These are phyloP conservation scores for Thinocorus orbignyianus DNA, from an alignment of 2,113 vertebrate genomes.

Conservation along the genomic window DNA sequence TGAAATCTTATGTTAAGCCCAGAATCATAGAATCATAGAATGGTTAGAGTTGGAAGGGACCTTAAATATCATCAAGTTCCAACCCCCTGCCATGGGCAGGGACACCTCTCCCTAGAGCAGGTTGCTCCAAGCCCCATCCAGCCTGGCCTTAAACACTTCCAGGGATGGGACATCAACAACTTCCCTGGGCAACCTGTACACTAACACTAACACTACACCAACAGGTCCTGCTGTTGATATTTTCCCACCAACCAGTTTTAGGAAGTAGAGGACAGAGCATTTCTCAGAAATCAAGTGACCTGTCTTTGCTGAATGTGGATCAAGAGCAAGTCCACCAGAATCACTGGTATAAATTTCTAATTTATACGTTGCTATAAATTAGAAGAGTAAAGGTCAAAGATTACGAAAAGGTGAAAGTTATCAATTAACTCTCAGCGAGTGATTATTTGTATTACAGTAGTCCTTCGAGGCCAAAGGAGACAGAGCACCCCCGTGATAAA, in stretches of 20 bases:
- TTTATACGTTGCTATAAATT: background rate
- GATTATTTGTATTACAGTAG: background rate
- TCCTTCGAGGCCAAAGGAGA: background rate
- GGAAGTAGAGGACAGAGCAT: background rate
- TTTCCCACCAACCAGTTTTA: background rate
- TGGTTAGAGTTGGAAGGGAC: too few species aligned
- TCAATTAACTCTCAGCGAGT: background rate
- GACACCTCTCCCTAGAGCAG: too few species aligned
- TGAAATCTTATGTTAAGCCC: background rate
- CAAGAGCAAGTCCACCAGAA: background rate
- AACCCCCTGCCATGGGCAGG: too few species aligned
- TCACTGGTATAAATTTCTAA: background rate
- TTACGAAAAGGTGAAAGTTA: constrained; percentile 1
- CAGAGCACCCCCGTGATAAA: background rate
- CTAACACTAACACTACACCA: too few species aligned
- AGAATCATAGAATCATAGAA: too few species aligned
- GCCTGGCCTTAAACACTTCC: too few species aligned
- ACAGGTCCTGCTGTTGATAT: background rate
- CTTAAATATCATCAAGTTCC: too few species aligned
- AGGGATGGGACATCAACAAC: too few species aligned
- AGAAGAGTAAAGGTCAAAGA: background rate
- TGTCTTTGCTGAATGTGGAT: background rate
- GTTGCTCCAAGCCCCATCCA: too few species aligned
- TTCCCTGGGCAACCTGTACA: too few species aligned
- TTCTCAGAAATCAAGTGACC: background rate